phyloP scores from a whole-genome alignment of 2,888 invertebrate species.

The Nomada fabriciana region DNA sequence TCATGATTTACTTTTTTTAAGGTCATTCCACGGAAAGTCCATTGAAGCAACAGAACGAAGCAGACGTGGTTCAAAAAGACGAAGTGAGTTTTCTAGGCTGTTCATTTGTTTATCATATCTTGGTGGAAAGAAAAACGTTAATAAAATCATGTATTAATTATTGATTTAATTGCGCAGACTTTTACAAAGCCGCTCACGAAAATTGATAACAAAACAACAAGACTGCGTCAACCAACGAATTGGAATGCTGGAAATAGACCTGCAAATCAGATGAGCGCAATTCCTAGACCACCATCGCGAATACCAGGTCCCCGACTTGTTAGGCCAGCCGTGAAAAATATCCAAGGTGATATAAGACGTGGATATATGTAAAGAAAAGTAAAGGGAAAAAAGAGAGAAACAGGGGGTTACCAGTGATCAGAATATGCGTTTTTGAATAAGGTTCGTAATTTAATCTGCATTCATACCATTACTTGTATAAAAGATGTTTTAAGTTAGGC shows the following conservation, averaged over 20 bases:
- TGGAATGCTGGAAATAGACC: slow-evolving; percentile 70
- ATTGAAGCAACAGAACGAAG: slow-evolving; percentile 40
- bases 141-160: slow-evolving; percentile 1
- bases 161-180: slow-evolving; percentile 40
- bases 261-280: slow-evolving; percentile 76
- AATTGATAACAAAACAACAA: slow-evolving; percentile 72
- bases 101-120: background rate
- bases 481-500: slow-evolving; percentile 52
- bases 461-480: slow-evolving; percentile 34
- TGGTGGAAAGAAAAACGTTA: background rate
- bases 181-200: slow-evolving; percentile 58
- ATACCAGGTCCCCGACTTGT: slow-evolving; percentile 76
- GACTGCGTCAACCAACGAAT: slow-evolving; percentile 78
- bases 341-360: slow-evolving; percentile 59
- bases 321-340: slow-evolving; percentile 56
- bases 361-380: slow-evolving; percentile 48
- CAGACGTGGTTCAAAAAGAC: slow-evolving; percentile 30
- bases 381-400: no score
- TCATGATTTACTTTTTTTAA: slow-evolving; percentile 29
- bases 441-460: slow-evolving; percentile 32
- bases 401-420: slow-evolving; percentile 2
- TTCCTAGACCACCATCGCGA: slow-evolving; percentile 82
- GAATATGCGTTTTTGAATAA: slow-evolving; percentile 24
- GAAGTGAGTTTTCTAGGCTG: slow-evolving; percentile 42
- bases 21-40: slow-evolving; percentile 42